Evolutionary conservation across 2,113 vertebrate species (phyloP).

Genomic region (Sinocyclocheilus rhinocerous): DNA sequence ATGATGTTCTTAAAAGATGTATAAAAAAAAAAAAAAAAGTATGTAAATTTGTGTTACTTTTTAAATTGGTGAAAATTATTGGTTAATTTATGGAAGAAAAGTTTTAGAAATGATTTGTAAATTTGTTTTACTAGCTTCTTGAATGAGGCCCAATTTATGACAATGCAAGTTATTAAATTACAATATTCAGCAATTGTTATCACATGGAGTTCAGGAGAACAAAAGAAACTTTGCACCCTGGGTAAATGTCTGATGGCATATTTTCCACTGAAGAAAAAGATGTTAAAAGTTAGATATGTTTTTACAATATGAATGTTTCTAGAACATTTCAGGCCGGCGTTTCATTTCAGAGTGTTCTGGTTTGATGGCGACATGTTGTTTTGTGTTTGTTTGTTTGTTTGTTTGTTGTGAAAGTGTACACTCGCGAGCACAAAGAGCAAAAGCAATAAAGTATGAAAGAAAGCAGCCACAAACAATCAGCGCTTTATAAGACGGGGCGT

Average conservation of each 20-base stretch:
- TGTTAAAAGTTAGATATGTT: constrained; percentile 14
- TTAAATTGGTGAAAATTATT: too few relatives aligned
- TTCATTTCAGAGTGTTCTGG: neutral
- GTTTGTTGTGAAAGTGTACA: neutral
- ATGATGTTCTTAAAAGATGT: too few relatives aligned
- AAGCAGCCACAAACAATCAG: constrained; percentile 16
- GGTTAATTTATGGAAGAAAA: too few relatives aligned
- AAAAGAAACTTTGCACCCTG: neutral
- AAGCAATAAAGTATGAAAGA: neutral
- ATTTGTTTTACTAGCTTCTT: too few relatives aligned
- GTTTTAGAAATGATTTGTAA: too few relatives aligned
- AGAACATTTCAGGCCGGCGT: neutral
- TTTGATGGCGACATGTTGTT: constrained; percentile 8
- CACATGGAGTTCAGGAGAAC: neutral
- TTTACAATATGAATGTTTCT: constrained; percentile 13
- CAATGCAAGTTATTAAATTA: too few relatives aligned
- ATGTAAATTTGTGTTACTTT: too few relatives aligned
- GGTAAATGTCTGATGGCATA: neutral
- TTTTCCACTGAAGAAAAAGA: neutral
- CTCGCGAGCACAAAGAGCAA: neutral
- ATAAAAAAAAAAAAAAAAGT: too few relatives aligned
- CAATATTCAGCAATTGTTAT: neutral
- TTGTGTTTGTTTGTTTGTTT: neutral
- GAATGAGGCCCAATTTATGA: too few relatives aligned
- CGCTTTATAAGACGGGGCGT: neutral